A percentile compares a stretch with the other conserved stretches of the same genome.
Evolutionary conservation across 1,140 invertebrate species (phyloP).

Genomic region (Rhynchophorus ferrugineus): DNA sequence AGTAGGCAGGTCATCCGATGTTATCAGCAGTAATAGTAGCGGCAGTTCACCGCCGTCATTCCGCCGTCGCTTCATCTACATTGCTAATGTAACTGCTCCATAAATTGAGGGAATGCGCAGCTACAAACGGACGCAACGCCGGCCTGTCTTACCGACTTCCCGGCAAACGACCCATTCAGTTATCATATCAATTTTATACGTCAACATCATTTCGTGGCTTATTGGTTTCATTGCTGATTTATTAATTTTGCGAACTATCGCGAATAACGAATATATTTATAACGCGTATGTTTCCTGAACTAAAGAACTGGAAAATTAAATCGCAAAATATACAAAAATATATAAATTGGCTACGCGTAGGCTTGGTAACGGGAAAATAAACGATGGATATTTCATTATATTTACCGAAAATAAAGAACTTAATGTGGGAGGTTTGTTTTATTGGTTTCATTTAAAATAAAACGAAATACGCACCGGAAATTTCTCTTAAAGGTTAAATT

Average conservation of each 20-base stretch:
- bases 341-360: too few relatives aligned
- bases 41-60: constrained; percentile 19
- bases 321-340: too few relatives aligned
- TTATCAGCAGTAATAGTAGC: constrained; percentile 25
- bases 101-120: constrained; percentile 32
- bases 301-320: too few relatives aligned
- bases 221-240: constrained; percentile 1
- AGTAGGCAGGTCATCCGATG: constrained; percentile 22
- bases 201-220: constrained; percentile 3
- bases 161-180: constrained; percentile 18
- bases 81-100: constrained; percentile 36
- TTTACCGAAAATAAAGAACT: too few relatives aligned
- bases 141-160: constrained; percentile 18
- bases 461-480: too few relatives aligned
- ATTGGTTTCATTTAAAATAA: too few relatives aligned
- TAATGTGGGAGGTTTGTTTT: too few relatives aligned
- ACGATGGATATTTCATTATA: too few relatives aligned
- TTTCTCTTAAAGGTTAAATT: too few relatives aligned
- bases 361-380: too few relatives aligned
- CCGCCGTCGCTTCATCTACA: constrained; percentile 34
- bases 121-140: constrained; percentile 24
- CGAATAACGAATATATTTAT: too few relatives aligned
- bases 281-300: too few relatives aligned
- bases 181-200: constrained; percentile 18
- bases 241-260: neutral